Evolutionary conservation across 2,113 vertebrate species (phyloP), one percentile per base, ranked within the genome.

Genomic region (Sphyrna mokarran): DNA sequence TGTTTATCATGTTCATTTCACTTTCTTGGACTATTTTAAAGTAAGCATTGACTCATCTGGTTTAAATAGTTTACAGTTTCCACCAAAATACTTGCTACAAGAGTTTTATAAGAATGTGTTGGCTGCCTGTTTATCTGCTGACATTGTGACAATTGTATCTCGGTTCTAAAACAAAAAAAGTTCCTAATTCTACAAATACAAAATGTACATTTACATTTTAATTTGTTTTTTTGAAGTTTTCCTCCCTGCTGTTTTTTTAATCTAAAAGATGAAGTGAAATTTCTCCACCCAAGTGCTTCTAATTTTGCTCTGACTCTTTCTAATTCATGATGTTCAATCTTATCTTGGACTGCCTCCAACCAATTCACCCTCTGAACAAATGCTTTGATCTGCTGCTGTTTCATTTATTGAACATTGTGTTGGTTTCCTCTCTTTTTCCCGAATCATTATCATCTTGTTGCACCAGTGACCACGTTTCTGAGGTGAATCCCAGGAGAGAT

Each of bases 221-320:
- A 58, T 54, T 54, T 87, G 86, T 58, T 54, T 86, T 86, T 87
- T 87, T 29, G 48, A 54, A 2, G 22, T 58, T 87, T 29, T 58
- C 48, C 43, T 48, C 86, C 48, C 86, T 87, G 40, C 86, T 87
- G 86, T 54, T 85, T 80, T 85, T 76, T 40, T 85, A 85, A 85
- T 43, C 37, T 87, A 54, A 48, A 87, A 54, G 14, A 26, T 58
- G 29, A 87, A 58, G 23, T 48, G 43, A 8, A 76, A 76, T 76
- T 87, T 87, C 48, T 58, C 86, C 86, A 54, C 86, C 48, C 86
- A 87, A 22, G 72, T 76, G 29, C 33, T 33, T 76, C 70, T 72
- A 72, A 33, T 48, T 85, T 85, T 85, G 80, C 37, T 85, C 80
- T 85, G 80, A 20, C 18, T 87, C 23, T 10, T 66, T n/a, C 18